Evolutionary conservation across 2,797 vertebrate genomes (phyloP), one percentile per base, ranked within the genome.

Genomic region (Austrolebias charrua): DNA sequence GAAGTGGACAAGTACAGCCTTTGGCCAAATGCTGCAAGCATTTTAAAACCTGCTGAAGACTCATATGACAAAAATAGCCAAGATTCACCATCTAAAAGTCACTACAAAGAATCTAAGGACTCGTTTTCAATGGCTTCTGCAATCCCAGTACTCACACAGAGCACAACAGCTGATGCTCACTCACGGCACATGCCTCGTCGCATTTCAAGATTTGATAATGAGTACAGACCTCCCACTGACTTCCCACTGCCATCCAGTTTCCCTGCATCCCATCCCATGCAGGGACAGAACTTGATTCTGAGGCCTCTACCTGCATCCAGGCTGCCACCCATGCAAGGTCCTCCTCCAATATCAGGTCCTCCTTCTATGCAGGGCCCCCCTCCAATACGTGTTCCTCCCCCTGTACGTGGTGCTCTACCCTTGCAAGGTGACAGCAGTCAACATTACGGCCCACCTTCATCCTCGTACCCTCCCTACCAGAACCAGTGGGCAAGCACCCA

Each of bases 21-120:
- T 73, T 94, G 93, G 93, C 92, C 93, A 35, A 94, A 94, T 69
- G 92, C 93, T 70, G 92, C 92, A 18, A 92, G 89, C 66, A 91
- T 93, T 82, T 84, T 94, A 78, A 94, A 92, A 74, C 33, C 87
- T 19, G 86, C 79, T 5, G 91, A 93, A 15, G 76, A 84, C 2
- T 60, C 81, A 1, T 86, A 84, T 57, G 45, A 78, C 1, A 78
- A 93, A 72, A 51, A 90, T 48, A 92, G 93, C 24, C 93, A 93
- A 83, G 94, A 89, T 88, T 54, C 61, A 42, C 33, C 69, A 14
- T 61, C 86, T 78, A 56, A 84, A 76, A 58, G 81, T 82, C 91
- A 92, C 90, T 86, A 79, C 76, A 69, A 75, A 24, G 76, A 66
- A 50, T 62, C 88, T 12, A 82, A 66, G 0, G 91, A 91, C 16